These are phyloP conservation scores for Hylaeus anthracinus DNA, from an alignment of 1,140 invertebrate species.

Conservation along the genomic window DNA sequence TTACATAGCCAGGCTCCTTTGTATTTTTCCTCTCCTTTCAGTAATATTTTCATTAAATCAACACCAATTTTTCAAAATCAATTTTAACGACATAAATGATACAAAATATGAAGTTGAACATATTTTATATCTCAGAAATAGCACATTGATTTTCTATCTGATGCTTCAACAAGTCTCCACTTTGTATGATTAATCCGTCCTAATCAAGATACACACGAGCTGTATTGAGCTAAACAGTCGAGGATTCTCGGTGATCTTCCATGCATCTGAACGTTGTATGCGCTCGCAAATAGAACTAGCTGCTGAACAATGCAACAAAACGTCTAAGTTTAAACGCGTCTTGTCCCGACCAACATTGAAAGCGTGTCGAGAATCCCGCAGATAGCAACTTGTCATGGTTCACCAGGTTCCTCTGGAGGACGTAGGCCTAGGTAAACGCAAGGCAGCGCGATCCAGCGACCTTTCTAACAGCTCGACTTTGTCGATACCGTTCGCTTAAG, in stretches of 20 bases:
- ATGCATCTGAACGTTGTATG: slow-evolving; percentile 14
- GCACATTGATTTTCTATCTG: no score
- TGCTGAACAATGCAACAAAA: slow-evolving; percentile 43
- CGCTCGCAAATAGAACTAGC: slow-evolving; percentile 42
- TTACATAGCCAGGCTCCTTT: no score
- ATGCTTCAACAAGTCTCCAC: no score
- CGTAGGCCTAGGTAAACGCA: slow-evolving; percentile 19
- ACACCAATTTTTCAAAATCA: no score
- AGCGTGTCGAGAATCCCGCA: slow-evolving; percentile 44
- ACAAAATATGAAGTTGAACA: no score
- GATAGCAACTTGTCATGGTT: slow-evolving; percentile 42
- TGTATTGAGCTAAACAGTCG: background rate
- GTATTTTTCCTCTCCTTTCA: no score
- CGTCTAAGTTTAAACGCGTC: slow-evolving; percentile 2
- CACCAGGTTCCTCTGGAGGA: slow-evolving; percentile 21
- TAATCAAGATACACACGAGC: no score
- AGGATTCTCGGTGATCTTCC: background rate
- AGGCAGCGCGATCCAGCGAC: background rate
- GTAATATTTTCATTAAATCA: no score
- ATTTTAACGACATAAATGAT: no score
- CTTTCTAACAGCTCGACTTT: background rate
- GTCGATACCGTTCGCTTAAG: background rate
- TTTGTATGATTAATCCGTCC: no score
- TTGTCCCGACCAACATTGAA: slow-evolving; percentile 29
- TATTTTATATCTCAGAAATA: no score